Percentiles rank a stretch among this genome's conserved stretches.
These are phyloP conservation scores for Virgularia gustaviana DNA, from an alignment of 92 coral and sea anemone genomes.

Conservation along the genomic window DNA sequence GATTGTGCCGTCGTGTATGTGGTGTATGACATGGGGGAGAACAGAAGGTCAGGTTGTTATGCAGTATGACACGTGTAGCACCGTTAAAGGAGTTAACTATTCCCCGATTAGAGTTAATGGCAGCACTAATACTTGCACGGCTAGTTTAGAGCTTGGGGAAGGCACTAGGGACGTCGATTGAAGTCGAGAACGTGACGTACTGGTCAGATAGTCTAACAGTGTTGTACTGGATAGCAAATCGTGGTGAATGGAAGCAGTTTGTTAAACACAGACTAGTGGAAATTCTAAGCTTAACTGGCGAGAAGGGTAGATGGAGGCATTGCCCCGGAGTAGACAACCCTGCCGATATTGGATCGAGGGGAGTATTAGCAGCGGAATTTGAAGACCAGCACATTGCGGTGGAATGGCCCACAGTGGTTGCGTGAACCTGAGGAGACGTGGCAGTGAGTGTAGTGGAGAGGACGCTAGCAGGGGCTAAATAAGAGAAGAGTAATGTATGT, in stretches of 20 bases:
- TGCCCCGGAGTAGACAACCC: too few species aligned
- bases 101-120: conserved; percentile 34
- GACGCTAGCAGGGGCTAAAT: too few species aligned
- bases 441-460: too few species aligned
- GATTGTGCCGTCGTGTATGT: too few species aligned
- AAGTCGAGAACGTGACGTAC: too few species aligned
- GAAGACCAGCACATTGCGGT: neutral
- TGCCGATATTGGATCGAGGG: too few species aligned
- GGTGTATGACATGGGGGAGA: too few species aligned
- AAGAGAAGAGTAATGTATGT: neutral
- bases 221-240: conserved; percentile 42
- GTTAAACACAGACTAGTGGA: neutral
- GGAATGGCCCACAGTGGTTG: conserved; percentile 9
- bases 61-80: conserved; percentile 40
- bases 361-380: neutral
- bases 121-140: conserved; percentile 12
- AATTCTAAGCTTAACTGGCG: neutral
- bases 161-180: conserved; percentile 5
- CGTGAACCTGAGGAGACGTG: neutral
- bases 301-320: too few species aligned
- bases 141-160: conserved; percentile 3
- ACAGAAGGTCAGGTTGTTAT: too few species aligned
- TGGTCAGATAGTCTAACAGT: conserved; percentile 26
- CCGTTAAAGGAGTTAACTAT: conserved; percentile 26
- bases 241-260: neutral